Base-by-base conservation (phyloP, 2,888 invertebrate genomes). In the Maniola hyperantus region DNA sequence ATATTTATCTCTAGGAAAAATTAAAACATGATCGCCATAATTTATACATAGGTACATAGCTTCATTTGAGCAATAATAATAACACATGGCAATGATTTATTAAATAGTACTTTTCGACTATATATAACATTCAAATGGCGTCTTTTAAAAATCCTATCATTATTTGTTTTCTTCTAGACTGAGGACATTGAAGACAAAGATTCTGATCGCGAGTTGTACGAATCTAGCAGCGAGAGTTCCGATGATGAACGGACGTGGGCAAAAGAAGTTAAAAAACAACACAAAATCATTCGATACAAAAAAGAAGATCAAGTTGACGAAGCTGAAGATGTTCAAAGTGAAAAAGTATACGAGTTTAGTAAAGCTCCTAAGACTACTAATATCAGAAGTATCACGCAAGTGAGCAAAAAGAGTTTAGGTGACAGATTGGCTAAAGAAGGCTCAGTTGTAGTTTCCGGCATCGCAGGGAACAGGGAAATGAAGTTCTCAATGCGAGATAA, bases 201-300 rank as follows among this genome's bases (percentile, higher is more conserved):
- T 76, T 92, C 93, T 33, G 94, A 94, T 69, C 92, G 91, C 70
- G 94, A 94, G 70, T 73, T 93, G 11, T 92, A 91, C 72, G 84
- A 86, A 65, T 77, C 84, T 1, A 88, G 83, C 70, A 85, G 84
- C 39, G 89, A 85, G 50, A 90, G 96, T 82, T 97, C 97, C 1
- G 97, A 97, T 74, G 97, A 97, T 81, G 97, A 97, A 64, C 94
- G 95, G 69, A 93, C 94, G 6, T 97, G 96, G 96, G 94, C 94
- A 0, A 95, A 95, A 79, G 97, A 97, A 87, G 94, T 97, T 66
- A 96, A 96, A 78, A 95, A 95, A 78, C 95, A 96, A 78, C 95
- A 96, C 79, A 93, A 93, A 77, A 88, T 94, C n/a, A 93, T 95
- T 15, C 92, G 95, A 69, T 81, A 86, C 55, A 85, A 81, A 68